A percentile compares a stretch with the other conserved stretches of the same genome.
Conservation (phyloP, 2,113 vertebrate species). For the Strigops habroptila region DNA sequence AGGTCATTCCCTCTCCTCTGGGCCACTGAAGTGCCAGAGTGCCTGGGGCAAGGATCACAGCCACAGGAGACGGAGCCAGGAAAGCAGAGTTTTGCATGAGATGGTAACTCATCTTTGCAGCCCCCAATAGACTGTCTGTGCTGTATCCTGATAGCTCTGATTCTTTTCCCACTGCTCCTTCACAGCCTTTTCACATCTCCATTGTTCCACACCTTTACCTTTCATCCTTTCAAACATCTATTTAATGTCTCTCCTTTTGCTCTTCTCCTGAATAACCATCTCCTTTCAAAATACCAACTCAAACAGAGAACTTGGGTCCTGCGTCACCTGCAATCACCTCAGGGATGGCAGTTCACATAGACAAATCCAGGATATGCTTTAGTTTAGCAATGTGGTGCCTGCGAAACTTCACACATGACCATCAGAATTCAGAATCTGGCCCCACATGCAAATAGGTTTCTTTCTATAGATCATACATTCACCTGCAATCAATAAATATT, state of each 20-base stretch:
- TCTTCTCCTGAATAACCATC: not conserved
- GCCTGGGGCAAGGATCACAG: not conserved
- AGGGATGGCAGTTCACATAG: not conserved
- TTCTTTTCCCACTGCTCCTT: not conserved
- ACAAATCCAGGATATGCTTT: not conserved
- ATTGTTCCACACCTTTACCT: not conserved
- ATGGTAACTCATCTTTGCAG: not conserved
- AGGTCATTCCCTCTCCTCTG: not conserved
- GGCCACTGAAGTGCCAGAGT: not conserved
- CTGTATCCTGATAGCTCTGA: not conserved
- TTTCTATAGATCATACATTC: not conserved
- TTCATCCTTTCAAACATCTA: not conserved
- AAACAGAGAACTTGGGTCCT: not conserved
- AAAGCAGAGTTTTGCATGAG: not conserved
- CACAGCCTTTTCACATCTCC: not conserved
- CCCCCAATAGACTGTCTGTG: not conserved
- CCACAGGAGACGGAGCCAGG: not conserved
- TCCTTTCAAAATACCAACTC: not conserved
- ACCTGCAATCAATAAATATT: constrained; percentile 27
- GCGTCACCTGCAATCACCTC: rapidly evolving
- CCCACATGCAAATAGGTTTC: not conserved
- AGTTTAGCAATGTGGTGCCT: not conserved
- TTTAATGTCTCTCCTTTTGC: not conserved
- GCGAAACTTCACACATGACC: not conserved
- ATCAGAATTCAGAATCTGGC: not conserved